Evolutionary conservation across 2,797 vertebrate species (phyloP).

Genomic region (Mastacembelus armatus): DNA sequence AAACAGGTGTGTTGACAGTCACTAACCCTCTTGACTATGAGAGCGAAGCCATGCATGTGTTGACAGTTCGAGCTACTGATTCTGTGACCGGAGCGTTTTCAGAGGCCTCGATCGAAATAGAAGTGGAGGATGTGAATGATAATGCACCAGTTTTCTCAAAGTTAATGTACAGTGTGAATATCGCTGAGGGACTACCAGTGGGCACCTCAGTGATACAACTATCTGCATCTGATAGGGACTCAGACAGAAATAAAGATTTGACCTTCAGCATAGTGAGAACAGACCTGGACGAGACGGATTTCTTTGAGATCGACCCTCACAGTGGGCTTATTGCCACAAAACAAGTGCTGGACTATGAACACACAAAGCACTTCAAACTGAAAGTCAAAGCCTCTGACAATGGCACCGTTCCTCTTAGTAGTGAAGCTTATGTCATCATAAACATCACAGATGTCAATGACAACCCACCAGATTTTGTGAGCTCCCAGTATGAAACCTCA

Average conservation of each 20-base stretch:
- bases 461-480: constrained; percentile 92
- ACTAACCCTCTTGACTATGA: constrained; percentile 92
- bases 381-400: constrained; percentile 90
- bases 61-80: constrained; percentile 93
- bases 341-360: constrained; percentile 91
- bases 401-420: constrained; percentile 86
- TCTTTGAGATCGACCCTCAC: constrained; percentile 88
- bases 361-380: constrained; percentile 84
- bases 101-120: constrained; percentile 91
- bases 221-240: constrained; percentile 90
- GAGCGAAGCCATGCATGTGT: constrained; percentile 83
- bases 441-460: constrained; percentile 94
- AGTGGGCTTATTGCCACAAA: constrained; percentile 89
- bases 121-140: constrained; percentile 95
- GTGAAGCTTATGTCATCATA: constrained; percentile 86
- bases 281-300: constrained; percentile 82
- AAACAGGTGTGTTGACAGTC: constrained; percentile 93
- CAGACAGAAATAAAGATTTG: constrained; percentile 88
- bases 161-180: constrained; percentile 76
- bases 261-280: constrained; percentile 87
- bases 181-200: constrained; percentile 88
- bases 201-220: constrained; percentile 88
- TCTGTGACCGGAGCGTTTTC: constrained; percentile 92
- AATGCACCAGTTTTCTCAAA: constrained; percentile 90
- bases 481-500: constrained; percentile 89